Base-by-base conservation (phyloP, 92 coral and sea anemone genomes). In the Bergia puertoricense region DNA sequence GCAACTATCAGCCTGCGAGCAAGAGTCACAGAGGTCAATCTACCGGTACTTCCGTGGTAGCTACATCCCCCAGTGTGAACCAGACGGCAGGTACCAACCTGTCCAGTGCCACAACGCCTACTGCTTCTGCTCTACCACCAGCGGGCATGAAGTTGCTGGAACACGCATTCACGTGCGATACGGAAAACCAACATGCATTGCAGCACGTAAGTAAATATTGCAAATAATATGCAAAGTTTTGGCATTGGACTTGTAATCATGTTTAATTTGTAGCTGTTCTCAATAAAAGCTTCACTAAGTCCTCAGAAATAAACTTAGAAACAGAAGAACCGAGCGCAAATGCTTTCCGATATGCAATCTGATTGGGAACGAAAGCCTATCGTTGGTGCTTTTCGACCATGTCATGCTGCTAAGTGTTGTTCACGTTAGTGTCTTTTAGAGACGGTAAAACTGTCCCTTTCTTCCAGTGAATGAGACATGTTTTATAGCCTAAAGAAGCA, bases 81-180 rank as follows among this genome's bases (percentile, higher is more conserved):
- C 72, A 39, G 93, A 95, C 23, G 99, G 99, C 8, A 80, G 80
- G 36, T 96, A 89, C 88, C 95, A 92, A 36, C 94, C 93, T 13
- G 62, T 91, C 8, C 99, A 96, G 88, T 96, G 99, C 80, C 89
- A 90, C n/a, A 88, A 83, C 43, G 81, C 80, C 37, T 44, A 86
- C 79, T 96, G 99, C 82, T 95, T 86, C 91, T 96, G 99, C 74
- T 96, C 90, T 20, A 92, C 90, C 75, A 82, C 87, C 57, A 51
- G 81, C 78, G 98, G 98, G 7, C 91, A 90, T 22, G 98, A 93
- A 71, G 68, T 93, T n/a, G 82, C 79, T 10, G 90, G 90, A 7
- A 81, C 93, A 42, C 91, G 98, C 44, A 88, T 88, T 38, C 77
- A 93, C 50, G 48, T 40, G 59, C 59, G 66, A 16, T 89, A 88